phyloP scores from a whole-genome alignment of 2,888 invertebrate genomes.

The Acleris sparsana region DNA sequence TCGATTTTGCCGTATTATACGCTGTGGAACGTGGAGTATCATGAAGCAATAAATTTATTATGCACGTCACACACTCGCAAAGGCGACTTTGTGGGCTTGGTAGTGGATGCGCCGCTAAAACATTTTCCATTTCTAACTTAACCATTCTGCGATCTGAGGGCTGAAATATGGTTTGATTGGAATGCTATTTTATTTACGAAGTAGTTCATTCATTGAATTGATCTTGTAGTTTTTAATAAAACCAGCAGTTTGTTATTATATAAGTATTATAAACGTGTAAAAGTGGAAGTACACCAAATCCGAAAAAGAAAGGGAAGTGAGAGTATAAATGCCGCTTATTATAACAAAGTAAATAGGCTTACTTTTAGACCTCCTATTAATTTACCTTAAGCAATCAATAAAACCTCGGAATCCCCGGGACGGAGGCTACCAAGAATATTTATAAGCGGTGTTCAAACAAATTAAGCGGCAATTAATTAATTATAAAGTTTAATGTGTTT shows the following conservation, averaged over 20 bases:
- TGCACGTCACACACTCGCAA: constrained; percentile 27
- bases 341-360: constrained; percentile 10
- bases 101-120: constrained; percentile 3
- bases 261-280: no score
- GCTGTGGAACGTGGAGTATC: constrained; percentile 19
- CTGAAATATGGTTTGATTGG: neutral
- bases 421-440: constrained; percentile 10
- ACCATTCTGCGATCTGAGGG: neutral
- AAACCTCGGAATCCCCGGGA: constrained; percentile 22
- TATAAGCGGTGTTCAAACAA: constrained; percentile 20
- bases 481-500: constrained; percentile 18
- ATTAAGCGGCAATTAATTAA: constrained; percentile 21
- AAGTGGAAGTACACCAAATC: no score
- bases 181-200: constrained; percentile 2
- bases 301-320: no score
- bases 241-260: no score
- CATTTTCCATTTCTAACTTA: constrained; percentile 23
- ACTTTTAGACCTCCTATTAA: constrained; percentile 16
- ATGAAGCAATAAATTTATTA: constrained; percentile 22
- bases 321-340: no score
- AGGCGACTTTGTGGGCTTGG: constrained; percentile 24
- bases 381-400: constrained; percentile 21
- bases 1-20: constrained; percentile 17
- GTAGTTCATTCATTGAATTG: neutral
- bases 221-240: neutral